Evolutionary conservation across 1,140 invertebrate species (phyloP).

Genomic region (Copidosoma floridanum): DNA sequence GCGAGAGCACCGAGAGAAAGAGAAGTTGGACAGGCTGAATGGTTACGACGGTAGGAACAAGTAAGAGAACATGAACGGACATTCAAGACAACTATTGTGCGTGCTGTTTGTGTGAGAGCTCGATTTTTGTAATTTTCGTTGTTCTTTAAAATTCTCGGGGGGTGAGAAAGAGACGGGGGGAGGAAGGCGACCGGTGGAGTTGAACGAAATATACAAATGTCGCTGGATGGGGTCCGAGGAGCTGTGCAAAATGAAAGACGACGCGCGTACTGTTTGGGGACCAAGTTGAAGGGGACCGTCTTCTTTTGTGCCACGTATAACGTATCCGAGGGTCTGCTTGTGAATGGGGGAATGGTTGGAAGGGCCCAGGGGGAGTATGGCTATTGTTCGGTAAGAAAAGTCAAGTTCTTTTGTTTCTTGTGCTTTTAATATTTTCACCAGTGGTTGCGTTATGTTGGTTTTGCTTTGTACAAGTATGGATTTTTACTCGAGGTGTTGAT

Average conservation of each 20-base stretch:
- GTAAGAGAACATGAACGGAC: conserved; percentile 29
- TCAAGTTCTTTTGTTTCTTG: conserved; percentile 22
- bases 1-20: conserved; percentile 12
- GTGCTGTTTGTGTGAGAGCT: conserved; percentile 16
- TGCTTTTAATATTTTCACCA: no score
- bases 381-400: conserved; percentile 26
- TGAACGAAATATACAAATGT: conserved; percentile 15
- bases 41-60: conserved; percentile 20
- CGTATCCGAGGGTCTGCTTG: not conserved
- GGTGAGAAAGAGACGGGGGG: conserved; percentile 6
- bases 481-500: no score
- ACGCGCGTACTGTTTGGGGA: conserved; percentile 10
- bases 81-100: conserved; percentile 31
- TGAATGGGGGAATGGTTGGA: conserved; percentile 1
- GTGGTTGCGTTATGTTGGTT: no score
- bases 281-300: conserved; percentile 14
- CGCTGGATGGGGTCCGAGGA: conserved; percentile 16
- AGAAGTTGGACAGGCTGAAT: conserved; percentile 7
- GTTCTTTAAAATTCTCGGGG: conserved; percentile 15
- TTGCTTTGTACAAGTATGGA: not conserved
- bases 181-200: no score
- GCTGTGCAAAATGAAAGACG: conserved; percentile 18
- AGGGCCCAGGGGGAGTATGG: not conserved
- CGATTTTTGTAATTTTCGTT: conserved; percentile 18
- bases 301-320: no score